Evolutionary conservation across 2,113 vertebrate species (phyloP).

Genomic region (Oreochromis tanganicae): DNA sequence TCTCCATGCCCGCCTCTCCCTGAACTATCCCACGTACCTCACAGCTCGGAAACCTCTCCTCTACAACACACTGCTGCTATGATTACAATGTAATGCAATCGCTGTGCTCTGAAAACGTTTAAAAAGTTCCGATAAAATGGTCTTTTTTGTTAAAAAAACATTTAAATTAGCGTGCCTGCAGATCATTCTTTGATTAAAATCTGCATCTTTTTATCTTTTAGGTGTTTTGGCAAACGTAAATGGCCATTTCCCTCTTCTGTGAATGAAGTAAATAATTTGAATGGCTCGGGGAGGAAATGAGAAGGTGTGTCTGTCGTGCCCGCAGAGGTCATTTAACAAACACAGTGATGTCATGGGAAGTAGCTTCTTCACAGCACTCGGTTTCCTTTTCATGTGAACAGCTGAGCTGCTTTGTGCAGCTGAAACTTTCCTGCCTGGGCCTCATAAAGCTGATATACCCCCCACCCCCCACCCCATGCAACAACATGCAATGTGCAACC

Average conservation of each 20-base stretch:
- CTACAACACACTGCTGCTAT: fast-evolving
- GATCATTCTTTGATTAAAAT: fast-evolving
- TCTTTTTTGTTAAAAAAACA: not conserved
- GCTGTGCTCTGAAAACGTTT: not conserved
- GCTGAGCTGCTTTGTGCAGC: conserved; percentile 31
- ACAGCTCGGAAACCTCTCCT: not conserved
- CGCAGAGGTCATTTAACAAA: conserved; percentile 53
- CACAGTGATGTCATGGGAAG: conserved; percentile 77
- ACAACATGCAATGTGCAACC: not conserved
- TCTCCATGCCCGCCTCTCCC: not conserved
- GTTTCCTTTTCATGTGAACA: conserved; percentile 67
- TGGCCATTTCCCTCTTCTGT: not conserved
- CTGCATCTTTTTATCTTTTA: not conserved
- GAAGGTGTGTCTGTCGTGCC: conserved; percentile 66
- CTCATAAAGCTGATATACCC: not conserved
- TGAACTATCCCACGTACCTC: fast-evolving
- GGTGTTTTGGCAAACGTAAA: not conserved
- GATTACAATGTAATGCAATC: not conserved
- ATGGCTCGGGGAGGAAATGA: conserved; percentile 33
- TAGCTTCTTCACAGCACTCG: conserved; percentile 53
- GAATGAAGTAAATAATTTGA: conserved; percentile 2
- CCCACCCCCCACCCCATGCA: not conserved
- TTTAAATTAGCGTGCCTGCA: fast-evolving
- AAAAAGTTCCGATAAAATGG: not conserved
- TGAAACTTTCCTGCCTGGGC: not conserved